Conservation (phyloP, 2,888 invertebrate species). For the Brachyptera putata region DNA sequence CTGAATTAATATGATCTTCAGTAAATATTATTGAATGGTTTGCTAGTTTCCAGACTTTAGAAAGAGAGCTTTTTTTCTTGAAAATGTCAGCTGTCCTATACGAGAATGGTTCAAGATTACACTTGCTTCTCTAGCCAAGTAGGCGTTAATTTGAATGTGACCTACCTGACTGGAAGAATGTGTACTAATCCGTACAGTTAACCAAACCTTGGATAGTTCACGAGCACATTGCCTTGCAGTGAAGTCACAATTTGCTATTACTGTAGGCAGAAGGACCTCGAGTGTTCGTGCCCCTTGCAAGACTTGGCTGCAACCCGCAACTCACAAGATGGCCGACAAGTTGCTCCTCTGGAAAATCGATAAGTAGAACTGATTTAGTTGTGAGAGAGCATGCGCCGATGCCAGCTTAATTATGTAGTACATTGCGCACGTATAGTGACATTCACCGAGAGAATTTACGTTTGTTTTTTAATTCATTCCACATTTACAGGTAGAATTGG, state of each 20-base stretch:
- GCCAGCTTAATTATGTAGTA: neutral
- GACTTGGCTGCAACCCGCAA: slow-evolving; percentile 29
- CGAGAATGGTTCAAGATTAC: too few species aligned
- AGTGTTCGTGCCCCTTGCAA: slow-evolving; percentile 13
- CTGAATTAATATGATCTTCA: too few species aligned
- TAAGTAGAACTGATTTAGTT: slow-evolving; percentile 23
- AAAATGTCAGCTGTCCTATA: too few species aligned
- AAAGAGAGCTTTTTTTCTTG: too few species aligned
- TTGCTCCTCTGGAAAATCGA: slow-evolving; percentile 31
- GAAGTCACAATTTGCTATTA: neutral
- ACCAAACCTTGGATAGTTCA: too few species aligned
- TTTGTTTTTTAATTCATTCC: neutral
- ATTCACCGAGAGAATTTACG: neutral
- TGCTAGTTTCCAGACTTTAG: too few species aligned
- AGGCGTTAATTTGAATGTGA: too few species aligned
- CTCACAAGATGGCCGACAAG: slow-evolving; percentile 31
- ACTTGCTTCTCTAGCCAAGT: too few species aligned
- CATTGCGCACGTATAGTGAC: neutral
- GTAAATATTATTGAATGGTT: too few species aligned
- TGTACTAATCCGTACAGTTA: too few species aligned
- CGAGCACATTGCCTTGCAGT: neutral
- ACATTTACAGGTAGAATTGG: neutral
- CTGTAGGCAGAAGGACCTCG: neutral
- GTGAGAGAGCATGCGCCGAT: slow-evolving; percentile 33
- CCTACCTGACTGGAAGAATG: too few species aligned